phyloP scores from a whole-genome alignment of 2,888 invertebrate genomes.

The Trissonchulus sp. region DNA sequence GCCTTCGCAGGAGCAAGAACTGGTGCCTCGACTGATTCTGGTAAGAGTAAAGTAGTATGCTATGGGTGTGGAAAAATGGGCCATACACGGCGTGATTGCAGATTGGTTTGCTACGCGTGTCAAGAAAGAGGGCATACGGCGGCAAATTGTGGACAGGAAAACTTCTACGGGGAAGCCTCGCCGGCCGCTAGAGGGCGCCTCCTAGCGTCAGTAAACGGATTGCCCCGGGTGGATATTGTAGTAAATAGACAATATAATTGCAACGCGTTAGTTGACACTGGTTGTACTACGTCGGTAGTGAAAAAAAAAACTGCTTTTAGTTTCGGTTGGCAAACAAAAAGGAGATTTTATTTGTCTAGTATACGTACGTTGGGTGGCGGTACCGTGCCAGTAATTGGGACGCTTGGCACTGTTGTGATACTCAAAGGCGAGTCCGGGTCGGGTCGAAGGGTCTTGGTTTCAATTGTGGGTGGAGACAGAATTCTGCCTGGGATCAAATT shows the following conservation, averaged over 20 bases:
- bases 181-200: not conserved
- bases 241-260: not conserved
- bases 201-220: not conserved
- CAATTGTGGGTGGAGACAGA: not conserved
- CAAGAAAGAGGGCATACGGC: not conserved
- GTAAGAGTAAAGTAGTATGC: not conserved
- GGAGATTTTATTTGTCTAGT: not conserved
- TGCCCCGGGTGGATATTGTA: not conserved
- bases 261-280: not conserved
- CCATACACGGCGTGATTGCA: constrained; percentile 10
- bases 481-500: not conserved
- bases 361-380: not conserved
- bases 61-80: constrained; percentile 5
- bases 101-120: not conserved
- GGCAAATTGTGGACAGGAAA: constrained; percentile 9
- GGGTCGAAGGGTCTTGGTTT: too few species aligned
- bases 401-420: too few species aligned
- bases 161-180: not conserved
- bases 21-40: too few species aligned
- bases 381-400: not conserved
- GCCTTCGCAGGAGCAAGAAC: not conserved
- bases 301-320: not conserved
- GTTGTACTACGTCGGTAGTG: not conserved
- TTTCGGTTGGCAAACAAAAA: not conserved
- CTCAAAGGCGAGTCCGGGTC: too few species aligned